A percentile compares a stretch with the other conserved stretches of the same genome.
Evolutionary conservation across 30 jellyfish, hydroid and myxozoan species (phyloP).

Genomic region (Pseudorhiza aurosa): DNA sequence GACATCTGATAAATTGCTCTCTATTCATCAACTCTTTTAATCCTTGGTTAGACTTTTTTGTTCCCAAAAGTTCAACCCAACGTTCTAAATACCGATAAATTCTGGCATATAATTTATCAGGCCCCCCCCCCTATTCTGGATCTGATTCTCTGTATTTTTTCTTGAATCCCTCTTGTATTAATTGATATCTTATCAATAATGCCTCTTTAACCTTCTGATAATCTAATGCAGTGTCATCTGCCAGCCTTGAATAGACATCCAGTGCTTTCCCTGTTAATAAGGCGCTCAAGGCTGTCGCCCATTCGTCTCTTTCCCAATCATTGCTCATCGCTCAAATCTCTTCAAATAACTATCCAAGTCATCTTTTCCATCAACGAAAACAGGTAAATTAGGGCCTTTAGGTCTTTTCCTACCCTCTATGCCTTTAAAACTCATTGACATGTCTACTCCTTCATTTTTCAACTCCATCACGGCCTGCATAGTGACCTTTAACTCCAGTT

Average conservation of each 20-base stretch:
- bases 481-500: conserved; percentile 23
- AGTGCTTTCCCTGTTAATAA: conserved; percentile 58
- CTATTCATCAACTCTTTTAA: conserved; percentile 32
- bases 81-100: conserved; percentile 36
- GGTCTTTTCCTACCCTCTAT: conserved; percentile 27
- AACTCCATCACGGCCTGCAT: conserved; percentile 42
- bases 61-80: conserved; percentile 58
- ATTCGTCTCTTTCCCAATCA: conserved; percentile 41
- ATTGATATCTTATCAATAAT: conserved; percentile 40
- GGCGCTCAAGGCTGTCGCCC: conserved; percentile 63
- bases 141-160: conserved; percentile 42
- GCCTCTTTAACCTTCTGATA: conserved; percentile 52
- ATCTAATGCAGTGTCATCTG: conserved; percentile 51
- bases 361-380: conserved; percentile 54
- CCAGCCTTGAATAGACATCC: conserved; percentile 52
- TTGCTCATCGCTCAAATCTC: conserved; percentile 56
- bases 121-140: conserved; percentile 64
- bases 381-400: conserved; percentile 56
- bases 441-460: conserved; percentile 43
- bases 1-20: conserved; percentile 45
- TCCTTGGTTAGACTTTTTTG: conserved; percentile 28
- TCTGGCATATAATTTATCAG: conserved; percentile 51
- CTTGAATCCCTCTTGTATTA: conserved; percentile 48
- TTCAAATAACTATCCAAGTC: conserved; percentile 65
- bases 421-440: conserved; percentile 29